A percentile compares a stretch with the other conserved stretches of the same genome.
Evolutionary conservation across 2,888 invertebrate species (phyloP).

Genomic region (Drosophila neonasuta): DNA sequence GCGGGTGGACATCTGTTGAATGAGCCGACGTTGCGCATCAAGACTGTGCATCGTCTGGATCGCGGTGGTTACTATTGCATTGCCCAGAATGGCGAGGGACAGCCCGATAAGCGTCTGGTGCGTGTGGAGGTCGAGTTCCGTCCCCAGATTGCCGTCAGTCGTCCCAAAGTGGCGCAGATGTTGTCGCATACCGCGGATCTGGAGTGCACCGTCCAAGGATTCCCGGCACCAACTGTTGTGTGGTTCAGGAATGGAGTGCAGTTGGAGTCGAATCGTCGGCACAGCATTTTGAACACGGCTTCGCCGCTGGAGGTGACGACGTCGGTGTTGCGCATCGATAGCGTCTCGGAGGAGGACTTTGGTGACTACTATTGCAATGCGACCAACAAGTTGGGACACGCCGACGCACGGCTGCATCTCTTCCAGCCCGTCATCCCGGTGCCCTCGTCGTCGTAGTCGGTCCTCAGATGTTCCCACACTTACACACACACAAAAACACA

Average conservation of each 20-base stretch:
- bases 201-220: slow-evolving; percentile 81
- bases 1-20: slow-evolving; percentile 75
- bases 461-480: slow-evolving; percentile 33
- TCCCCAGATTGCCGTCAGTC: slow-evolving; percentile 79
- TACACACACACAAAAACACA: slow-evolving; percentile 11
- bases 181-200: slow-evolving; percentile 76
- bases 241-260: slow-evolving; percentile 79
- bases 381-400: slow-evolving; percentile 81
- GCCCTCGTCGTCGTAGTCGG: slow-evolving; percentile 60
- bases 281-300: slow-evolving; percentile 80
- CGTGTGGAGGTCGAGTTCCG: slow-evolving; percentile 81
- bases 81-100: slow-evolving; percentile 81
- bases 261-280: slow-evolving; percentile 72
- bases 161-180: slow-evolving; percentile 81
- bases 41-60: slow-evolving; percentile 78
- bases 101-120: slow-evolving; percentile 77
- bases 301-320: slow-evolving; percentile 80
- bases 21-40: slow-evolving; percentile 78
- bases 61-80: slow-evolving; percentile 81
- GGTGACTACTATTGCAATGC: slow-evolving; percentile 82
- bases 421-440: slow-evolving; percentile 80
- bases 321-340: slow-evolving; percentile 79
- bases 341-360: slow-evolving; percentile 76
- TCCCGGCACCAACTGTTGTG: slow-evolving; percentile 80
- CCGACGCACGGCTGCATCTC: slow-evolving; percentile 80